A percentile compares a stretch with the other conserved stretches of the same genome.
Evolutionary conservation across 2,888 invertebrate genomes (phyloP).

Genomic region (Glyphotaelius pellucidus): DNA sequence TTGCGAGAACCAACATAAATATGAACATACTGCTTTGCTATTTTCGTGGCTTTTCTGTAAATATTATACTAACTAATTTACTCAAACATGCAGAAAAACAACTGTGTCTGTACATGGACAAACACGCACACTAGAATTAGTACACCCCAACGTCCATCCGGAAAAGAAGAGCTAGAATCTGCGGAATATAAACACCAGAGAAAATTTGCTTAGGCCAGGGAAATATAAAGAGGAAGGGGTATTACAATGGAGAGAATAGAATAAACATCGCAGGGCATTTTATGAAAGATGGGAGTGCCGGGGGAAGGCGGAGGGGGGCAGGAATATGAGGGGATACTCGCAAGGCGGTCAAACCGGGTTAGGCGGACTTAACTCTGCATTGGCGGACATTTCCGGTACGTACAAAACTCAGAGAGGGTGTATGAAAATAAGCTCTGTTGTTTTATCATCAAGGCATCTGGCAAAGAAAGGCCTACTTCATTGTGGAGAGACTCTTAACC

Average conservation of each 20-base stretch:
- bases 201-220: conserved; percentile 79
- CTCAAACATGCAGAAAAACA: conserved; percentile 46
- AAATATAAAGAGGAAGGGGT: conserved; percentile 69
- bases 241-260: conserved; percentile 70
- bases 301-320: background rate
- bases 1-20: conserved; percentile 49
- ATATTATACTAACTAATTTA: conserved; percentile 64
- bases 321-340: conserved; percentile 55
- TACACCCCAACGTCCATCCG: conserved; percentile 52
- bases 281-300: conserved; percentile 64
- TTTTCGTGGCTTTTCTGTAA: conserved; percentile 52
- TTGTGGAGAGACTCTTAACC: background rate
- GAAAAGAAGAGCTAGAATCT: conserved; percentile 67
- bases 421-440: background rate
- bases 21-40: background rate
- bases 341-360: conserved; percentile 63
- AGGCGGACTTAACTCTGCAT: conserved; percentile 61
- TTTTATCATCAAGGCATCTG: background rate
- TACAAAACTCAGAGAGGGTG: background rate
- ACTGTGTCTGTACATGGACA: conserved; percentile 43
- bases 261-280: conserved; percentile 66
- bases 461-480: background rate
- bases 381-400: conserved; percentile 37
- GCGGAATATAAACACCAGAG: conserved; percentile 68
- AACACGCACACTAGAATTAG: conserved; percentile 33